Conservation (phyloP, 2,888 invertebrate species). For the Nomada lathburiana region DNA sequence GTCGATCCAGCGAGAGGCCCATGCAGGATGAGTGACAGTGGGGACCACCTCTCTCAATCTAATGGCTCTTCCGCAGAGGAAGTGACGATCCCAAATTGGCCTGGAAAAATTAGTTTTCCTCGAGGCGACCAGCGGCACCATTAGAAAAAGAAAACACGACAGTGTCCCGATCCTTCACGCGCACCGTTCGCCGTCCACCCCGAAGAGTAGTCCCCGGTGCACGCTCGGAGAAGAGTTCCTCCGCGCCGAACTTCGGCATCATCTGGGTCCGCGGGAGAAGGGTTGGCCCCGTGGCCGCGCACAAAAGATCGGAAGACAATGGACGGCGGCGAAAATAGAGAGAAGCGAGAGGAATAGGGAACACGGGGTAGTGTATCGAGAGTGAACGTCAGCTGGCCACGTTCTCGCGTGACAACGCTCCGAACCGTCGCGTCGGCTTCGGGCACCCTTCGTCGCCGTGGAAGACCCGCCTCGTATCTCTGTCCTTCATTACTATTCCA, state of each 20-base stretch:
- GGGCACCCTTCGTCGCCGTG: constrained; percentile 66
- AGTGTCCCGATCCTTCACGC: no score
- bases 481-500: constrained; percentile 79
- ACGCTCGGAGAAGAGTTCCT: no score
- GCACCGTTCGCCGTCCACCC: no score
- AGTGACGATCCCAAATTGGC: constrained; percentile 49
- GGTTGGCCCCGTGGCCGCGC: constrained; percentile 52
- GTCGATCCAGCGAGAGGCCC: constrained; percentile 50
- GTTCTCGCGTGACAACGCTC: constrained; percentile 81
- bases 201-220: no score
- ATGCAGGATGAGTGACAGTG: constrained; percentile 64
- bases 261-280: constrained; percentile 15
- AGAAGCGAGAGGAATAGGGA: constrained; percentile 39
- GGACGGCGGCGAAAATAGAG: constrained; percentile 34
- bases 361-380: constrained; percentile 51
- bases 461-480: constrained; percentile 75
- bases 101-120: constrained; percentile 28
- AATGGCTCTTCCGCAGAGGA: constrained; percentile 46
- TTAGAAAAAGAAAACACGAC: neutral
- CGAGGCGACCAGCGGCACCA: neutral
- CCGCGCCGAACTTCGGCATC: neutral
- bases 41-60: constrained; percentile 53
- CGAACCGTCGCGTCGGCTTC: constrained; percentile 64
- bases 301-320: constrained; percentile 62
- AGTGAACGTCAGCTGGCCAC: constrained; percentile 79